Evolutionary conservation across 2,888 invertebrate species (phyloP).

Genomic region (Drosophila birchii): DNA sequence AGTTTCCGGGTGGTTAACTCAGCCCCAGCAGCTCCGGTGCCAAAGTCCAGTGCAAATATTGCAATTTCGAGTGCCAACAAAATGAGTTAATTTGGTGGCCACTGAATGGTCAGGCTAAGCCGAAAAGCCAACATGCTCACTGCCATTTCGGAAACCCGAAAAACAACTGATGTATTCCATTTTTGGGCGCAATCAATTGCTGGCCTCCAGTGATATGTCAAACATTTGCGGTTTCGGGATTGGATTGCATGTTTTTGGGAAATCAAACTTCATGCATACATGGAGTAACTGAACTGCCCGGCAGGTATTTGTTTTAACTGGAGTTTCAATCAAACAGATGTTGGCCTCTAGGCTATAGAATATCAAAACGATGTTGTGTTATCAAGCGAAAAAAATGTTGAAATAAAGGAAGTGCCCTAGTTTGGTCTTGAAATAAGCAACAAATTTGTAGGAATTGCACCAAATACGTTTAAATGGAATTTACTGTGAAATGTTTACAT

Average conservation of each 20-base stretch:
- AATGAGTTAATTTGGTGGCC: conserved; percentile 37
- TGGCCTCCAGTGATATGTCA: conserved; percentile 38
- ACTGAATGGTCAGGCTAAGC: conserved; percentile 2
- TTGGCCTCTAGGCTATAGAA: conserved; percentile 21
- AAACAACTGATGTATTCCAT: conserved; percentile 22
- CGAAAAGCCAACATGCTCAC: conserved; percentile 24
- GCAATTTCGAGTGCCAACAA: conserved; percentile 12
- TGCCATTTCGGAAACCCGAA: background rate
- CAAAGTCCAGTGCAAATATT: conserved; percentile 3
- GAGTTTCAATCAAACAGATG: conserved; percentile 36
- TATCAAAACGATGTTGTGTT: background rate
- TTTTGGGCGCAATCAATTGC: conserved; percentile 13
- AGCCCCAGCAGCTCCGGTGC: conserved; percentile 24
- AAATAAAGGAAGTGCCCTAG: background rate
- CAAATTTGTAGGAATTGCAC: background rate
- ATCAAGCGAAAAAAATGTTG: background rate
- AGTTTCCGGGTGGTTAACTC: conserved; percentile 71
- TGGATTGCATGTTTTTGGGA: conserved; percentile 28
- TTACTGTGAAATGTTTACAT: conserved; percentile 8
- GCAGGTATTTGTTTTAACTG: conserved; percentile 9
- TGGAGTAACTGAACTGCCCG: conserved; percentile 9
- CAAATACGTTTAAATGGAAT: conserved; percentile 8
- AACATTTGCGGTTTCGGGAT: conserved; percentile 26
- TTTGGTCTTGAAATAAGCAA: background rate
- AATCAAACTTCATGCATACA: conserved; percentile 33